Conservation (phyloP, 1,140 invertebrate genomes). For the Sinonovacula constricta region DNA sequence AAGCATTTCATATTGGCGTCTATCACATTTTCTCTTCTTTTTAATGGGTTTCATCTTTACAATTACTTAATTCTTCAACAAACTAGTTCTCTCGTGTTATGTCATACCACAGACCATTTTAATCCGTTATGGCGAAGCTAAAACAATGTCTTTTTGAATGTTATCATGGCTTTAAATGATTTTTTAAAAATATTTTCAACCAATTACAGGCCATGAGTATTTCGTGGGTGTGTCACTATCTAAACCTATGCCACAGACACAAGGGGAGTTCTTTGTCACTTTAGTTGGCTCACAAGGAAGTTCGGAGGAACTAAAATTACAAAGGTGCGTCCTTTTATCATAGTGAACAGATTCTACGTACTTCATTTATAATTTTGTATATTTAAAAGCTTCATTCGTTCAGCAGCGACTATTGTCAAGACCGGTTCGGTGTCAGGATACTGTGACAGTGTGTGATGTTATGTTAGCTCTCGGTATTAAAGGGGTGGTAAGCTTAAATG, state of each 20-base stretch:
- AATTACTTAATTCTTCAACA: neutral
- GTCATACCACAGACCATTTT: neutral
- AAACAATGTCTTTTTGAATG: neutral
- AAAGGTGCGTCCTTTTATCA: too few relatives aligned
- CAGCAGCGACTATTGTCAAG: too few relatives aligned
- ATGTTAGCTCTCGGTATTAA: too few relatives aligned
- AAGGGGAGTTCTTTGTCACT: constrained; percentile 56
- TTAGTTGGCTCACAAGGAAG: constrained; percentile 50
- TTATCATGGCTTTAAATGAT: neutral
- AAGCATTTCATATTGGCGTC: too few relatives aligned
- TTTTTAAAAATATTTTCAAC: neutral
- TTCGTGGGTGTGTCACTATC: constrained; percentile 57
- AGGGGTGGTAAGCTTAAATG: too few relatives aligned
- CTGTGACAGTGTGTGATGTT: too few relatives aligned
- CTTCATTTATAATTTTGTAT: too few relatives aligned
- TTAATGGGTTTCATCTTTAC: neutral
- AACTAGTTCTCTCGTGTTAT: neutral
- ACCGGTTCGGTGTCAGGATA: too few relatives aligned
- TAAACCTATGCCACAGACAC: constrained; percentile 14
- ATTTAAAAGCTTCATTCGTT: too few relatives aligned
- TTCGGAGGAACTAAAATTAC: constrained; percentile 56
- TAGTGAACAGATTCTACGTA: too few relatives aligned
- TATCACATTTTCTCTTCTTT: neutral
- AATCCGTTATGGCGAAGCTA: neutral
- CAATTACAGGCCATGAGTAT: constrained; percentile 56